These are phyloP conservation scores for Acanthosepion esculentum DNA, from an alignment of 2,888 invertebrate species.

Conservation along the genomic window DNA sequence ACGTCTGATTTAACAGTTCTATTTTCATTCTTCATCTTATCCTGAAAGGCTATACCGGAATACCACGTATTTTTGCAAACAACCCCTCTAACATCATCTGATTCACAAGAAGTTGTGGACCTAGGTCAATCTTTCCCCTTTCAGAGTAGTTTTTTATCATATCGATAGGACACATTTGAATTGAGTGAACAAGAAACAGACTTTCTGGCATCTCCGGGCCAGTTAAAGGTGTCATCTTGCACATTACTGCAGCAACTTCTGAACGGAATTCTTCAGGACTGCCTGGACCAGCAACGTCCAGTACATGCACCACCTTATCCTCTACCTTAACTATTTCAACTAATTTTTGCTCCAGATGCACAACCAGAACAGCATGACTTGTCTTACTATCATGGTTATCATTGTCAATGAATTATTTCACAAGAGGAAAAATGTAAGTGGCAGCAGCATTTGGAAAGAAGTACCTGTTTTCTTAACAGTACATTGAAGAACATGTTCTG, in stretches of 20 bases:
- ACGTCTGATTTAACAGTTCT: too few species aligned
- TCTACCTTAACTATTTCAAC: constrained; percentile 79
- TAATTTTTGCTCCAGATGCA: constrained; percentile 81
- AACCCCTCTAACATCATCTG: too few species aligned
- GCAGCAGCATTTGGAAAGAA: constrained; percentile 77
- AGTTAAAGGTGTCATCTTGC: too few species aligned
- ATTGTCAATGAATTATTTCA: constrained; percentile 79
- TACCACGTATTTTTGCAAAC: too few species aligned
- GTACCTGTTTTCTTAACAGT: constrained; percentile 78
- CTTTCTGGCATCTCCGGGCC: too few species aligned
- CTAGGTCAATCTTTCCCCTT: too few species aligned
- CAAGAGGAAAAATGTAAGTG: constrained; percentile 80
- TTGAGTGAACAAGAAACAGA: too few species aligned
- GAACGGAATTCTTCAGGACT: constrained; percentile 78
- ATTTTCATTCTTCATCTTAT: too few species aligned
- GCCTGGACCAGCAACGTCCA: constrained; percentile 78
- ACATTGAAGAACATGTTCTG: constrained; percentile 81
- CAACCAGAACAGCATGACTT: constrained; percentile 80
- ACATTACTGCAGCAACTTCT: constrained; percentile 73
- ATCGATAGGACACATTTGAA: too few species aligned
- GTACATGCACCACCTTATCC: constrained; percentile 81
- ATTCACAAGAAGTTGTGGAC: too few species aligned
- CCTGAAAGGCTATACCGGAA: too few species aligned
- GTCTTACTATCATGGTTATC: constrained; percentile 82
- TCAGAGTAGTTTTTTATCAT: too few species aligned